Conservation (phyloP, 2,797 vertebrate species). For the Sebastes minor region DNA sequence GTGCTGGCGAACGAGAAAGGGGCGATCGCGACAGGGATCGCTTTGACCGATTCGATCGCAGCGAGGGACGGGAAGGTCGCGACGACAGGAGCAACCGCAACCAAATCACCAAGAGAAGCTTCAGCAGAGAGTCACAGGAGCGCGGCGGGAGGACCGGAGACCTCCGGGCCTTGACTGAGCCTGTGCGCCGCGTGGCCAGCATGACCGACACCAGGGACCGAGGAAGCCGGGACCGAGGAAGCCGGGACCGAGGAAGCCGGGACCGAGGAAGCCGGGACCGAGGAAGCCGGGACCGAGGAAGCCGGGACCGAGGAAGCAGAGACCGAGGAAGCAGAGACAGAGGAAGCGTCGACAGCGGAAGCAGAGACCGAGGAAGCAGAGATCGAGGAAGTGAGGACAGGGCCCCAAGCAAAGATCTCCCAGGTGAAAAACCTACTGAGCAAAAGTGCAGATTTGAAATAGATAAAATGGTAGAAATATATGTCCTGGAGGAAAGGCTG, state of each 20-base stretch:
- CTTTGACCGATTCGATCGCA: constrained; percentile 86
- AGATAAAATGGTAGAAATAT: not conserved
- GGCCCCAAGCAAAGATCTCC: constrained; percentile 69
- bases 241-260: constrained; percentile 72
- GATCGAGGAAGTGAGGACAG: constrained; percentile 65
- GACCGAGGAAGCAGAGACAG: constrained; percentile 71
- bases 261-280: constrained; percentile 67
- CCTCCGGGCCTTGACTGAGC: constrained; percentile 80
- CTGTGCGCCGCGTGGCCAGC: constrained; percentile 92
- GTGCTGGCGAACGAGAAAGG: constrained; percentile 72
- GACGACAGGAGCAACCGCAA: constrained; percentile 78
- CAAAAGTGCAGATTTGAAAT: not conserved
- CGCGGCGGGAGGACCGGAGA: constrained; percentile 87
- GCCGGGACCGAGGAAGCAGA: constrained; percentile 70
- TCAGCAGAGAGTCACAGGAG: constrained; percentile 94
- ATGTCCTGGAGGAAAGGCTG: not conserved
- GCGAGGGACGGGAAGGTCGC: constrained; percentile 81
- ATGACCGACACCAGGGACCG: constrained; percentile 89
- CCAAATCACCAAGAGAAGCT: constrained; percentile 91
- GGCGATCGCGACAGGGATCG: constrained; percentile 76
- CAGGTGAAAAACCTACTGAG: constrained; percentile 44
- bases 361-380: constrained; percentile 75
- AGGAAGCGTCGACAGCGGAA: constrained; percentile 54
- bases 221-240: constrained; percentile 69
- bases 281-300: too few relatives aligned